Evolutionary conservation across 2,797 vertebrate genomes (phyloP), one percentile per base, ranked within the genome.

Genomic region (Coendou prehensilis): DNA sequence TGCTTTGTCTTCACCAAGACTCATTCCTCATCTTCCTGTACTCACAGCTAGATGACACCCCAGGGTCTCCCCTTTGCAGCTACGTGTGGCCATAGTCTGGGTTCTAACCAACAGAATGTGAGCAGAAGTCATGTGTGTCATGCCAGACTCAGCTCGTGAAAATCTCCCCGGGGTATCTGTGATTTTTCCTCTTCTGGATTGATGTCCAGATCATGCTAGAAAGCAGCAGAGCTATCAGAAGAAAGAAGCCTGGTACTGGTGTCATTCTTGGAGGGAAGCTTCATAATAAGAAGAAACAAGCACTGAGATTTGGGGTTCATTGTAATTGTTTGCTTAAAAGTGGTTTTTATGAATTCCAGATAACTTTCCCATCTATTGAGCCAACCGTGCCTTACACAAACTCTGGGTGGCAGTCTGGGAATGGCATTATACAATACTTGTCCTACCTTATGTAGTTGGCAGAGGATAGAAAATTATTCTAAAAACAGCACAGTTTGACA

Each of bases 361-460:
- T 79, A 87, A 47, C 52, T 78, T 86, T 87, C 45, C 63, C 57
- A 80, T 33, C 9, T 61, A 3, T 10, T 33, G 69, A 41, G 64
- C 93, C 59, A 50, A 78, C 41, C 45, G 64, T 71, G 83, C 78
- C 56, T 89, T 78, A 57, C 9, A 57, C 2, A 61, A n/a, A 91
- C 87, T 87, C 97, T 87, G 96, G 93, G 75, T 64, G 91, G 81
- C 96, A 85, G 86, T 86, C 87, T 92, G 81, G 64, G 93, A 50
- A 91, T 52, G 71, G 28, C 54, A 56, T 23, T 67, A 54, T 47
- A 69, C 28, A 59, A 20, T 67, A 56, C n/a, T 73, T 83, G 50
- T 75, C 82, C 78, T 45, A 18, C 13, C 33, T 92, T 45, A 7
- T 4, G 9, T 20, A 10, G 57, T 47, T 50, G 71, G 52, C 1